phyloP scores from a whole-genome alignment of 2,113 vertebrate genomes.

The Leiothrix lutea region DNA sequence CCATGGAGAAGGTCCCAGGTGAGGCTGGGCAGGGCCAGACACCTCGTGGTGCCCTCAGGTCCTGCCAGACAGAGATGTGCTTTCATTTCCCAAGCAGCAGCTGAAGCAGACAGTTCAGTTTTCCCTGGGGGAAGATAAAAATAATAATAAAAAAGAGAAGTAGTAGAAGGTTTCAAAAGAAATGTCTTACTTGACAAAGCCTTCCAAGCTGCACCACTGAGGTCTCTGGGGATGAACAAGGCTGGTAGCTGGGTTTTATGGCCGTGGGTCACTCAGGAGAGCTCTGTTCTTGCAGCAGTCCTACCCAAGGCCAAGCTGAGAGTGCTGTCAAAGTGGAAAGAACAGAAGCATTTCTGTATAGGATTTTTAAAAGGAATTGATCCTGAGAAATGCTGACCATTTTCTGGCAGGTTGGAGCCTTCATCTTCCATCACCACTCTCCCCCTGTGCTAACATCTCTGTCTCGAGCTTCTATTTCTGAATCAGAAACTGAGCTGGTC shows the following conservation, averaged over 20 bases:
- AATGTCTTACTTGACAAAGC: neutral
- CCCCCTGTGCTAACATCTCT: neutral
- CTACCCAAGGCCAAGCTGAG: neutral
- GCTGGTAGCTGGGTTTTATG: neutral
- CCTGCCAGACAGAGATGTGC: neutral
- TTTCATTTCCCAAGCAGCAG: constrained; percentile 1
- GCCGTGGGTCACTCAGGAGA: neutral
- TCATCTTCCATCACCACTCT: neutral
- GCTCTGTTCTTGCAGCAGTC: neutral
- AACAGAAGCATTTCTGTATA: neutral
- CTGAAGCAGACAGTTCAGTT: neutral
- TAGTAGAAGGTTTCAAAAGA: neutral
- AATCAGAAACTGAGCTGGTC: neutral
- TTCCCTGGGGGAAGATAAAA: neutral
- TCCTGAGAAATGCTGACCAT: neutral
- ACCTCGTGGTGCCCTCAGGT: neutral
- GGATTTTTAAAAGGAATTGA: neutral
- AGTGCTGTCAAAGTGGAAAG: neutral
- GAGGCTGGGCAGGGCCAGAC: neutral
- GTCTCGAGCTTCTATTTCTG: neutral
- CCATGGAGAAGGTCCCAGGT: neutral
- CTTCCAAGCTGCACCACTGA: neutral
- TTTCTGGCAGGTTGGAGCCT: neutral
- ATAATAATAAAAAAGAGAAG: neutral
- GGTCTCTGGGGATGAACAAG: neutral